phyloP scores from a whole-genome alignment of 2,888 invertebrate genomes.

The Crepidodera aurea region DNA sequence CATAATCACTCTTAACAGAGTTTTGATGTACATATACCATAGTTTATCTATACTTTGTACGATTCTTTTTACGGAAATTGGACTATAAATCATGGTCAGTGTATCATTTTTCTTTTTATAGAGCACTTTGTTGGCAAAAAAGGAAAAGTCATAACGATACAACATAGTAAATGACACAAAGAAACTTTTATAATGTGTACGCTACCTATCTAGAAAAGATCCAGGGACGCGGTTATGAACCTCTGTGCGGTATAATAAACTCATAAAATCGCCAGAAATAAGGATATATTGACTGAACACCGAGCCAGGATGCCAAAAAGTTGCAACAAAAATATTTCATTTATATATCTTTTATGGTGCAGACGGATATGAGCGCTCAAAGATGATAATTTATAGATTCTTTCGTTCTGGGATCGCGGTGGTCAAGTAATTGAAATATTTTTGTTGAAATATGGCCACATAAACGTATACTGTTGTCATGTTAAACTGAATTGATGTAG shows the following conservation, averaged over 20 bases:
- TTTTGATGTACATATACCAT: too few relatives aligned
- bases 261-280: constrained; percentile 63
- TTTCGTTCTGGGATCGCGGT: constrained; percentile 40
- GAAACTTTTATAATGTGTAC: constrained; percentile 14
- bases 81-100: too few relatives aligned
- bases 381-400: constrained; percentile 57
- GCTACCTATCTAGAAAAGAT: constrained; percentile 13
- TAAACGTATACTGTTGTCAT: constrained; percentile 55
- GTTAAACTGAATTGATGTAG: constrained; percentile 60
- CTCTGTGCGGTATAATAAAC: constrained; percentile 62
- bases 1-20: too few relatives aligned
- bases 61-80: too few relatives aligned
- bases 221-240: constrained; percentile 57
- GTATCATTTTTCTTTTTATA: too few relatives aligned
- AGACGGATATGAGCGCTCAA: constrained; percentile 54
- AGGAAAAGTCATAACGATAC: not conserved
- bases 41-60: too few relatives aligned
- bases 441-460: constrained; percentile 56
- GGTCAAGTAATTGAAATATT: constrained; percentile 61
- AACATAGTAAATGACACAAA: constrained; percentile 1
- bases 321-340: constrained; percentile 61
- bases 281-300: constrained; percentile 63
- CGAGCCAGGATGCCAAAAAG: constrained; percentile 54
- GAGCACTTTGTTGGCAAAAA: not conserved
- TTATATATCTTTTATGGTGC: constrained; percentile 60